phyloP scores from a whole-genome alignment of 1,140 invertebrate genomes.

The Trachymyrmex septentrionalis region DNA sequence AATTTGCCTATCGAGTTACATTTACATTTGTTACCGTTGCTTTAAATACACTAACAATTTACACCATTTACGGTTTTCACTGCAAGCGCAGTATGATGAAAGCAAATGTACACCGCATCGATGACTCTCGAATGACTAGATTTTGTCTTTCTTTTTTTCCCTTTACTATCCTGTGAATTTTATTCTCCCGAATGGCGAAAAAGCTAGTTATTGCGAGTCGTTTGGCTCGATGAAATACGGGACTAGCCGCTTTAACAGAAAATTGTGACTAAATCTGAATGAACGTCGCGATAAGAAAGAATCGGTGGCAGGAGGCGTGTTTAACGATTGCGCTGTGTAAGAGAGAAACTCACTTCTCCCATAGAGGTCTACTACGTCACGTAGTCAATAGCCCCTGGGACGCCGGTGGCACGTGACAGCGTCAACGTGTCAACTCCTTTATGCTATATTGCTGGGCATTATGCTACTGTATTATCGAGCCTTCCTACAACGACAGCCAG shows the following conservation, averaged over 20 bases:
- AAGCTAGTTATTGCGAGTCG: slow-evolving; percentile 42
- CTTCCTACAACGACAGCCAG: slow-evolving; percentile 67
- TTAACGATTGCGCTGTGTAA: slow-evolving; percentile 68
- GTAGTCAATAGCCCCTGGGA: slow-evolving; percentile 75
- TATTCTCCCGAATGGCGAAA: not conserved
- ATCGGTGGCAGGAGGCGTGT: slow-evolving; percentile 17
- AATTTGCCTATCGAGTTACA: not conserved
- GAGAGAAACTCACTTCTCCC: slow-evolving; percentile 59
- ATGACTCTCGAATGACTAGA: not conserved
- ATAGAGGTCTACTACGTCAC: slow-evolving; percentile 66
- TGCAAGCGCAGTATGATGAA: not conserved
- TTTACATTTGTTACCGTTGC: not conserved
- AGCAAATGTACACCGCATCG: not conserved
- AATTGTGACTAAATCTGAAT: slow-evolving; percentile 50
- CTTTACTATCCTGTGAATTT: not conserved
- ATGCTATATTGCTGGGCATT: slow-evolving; percentile 76
- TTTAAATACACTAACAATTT: slow-evolving; percentile 10
- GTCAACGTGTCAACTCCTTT: slow-evolving; percentile 77
- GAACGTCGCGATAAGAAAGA: slow-evolving; percentile 47
- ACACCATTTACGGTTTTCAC: not conserved
- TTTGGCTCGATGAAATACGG: slow-evolving; percentile 35
- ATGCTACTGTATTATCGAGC: slow-evolving; percentile 75
- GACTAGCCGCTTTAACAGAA: slow-evolving; percentile 51
- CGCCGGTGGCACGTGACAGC: slow-evolving; percentile 76
- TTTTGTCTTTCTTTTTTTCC: not conserved